Evolutionary conservation across 2,888 invertebrate genomes (phyloP).

Genomic region (Acheta domesticus): DNA sequence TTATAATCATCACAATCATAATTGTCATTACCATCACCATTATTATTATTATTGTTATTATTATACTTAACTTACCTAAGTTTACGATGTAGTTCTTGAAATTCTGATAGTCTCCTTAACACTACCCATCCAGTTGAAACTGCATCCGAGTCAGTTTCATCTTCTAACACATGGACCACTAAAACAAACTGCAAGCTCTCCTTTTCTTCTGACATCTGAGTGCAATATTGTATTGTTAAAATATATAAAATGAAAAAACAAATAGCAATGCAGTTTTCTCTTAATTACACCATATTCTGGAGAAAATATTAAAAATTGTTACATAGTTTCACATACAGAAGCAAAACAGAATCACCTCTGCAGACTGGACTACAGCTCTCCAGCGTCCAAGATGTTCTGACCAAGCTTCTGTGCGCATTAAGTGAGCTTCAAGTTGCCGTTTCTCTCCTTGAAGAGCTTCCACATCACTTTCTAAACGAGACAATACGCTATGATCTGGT

Average conservation of each 20-base stretch:
- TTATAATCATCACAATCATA: no score
- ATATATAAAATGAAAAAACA: no score
- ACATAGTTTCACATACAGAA: background rate
- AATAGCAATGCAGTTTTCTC: background rate
- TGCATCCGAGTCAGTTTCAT: constrained; percentile 56
- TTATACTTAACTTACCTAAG: constrained; percentile 48
- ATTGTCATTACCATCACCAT: no score
- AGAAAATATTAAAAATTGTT: no score
- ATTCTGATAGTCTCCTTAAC: constrained; percentile 54
- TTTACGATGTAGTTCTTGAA: constrained; percentile 79
- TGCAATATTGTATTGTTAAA: constrained; percentile 26
- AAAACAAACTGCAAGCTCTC: constrained; percentile 66
- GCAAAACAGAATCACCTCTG: constrained; percentile 57
- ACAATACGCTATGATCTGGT: constrained; percentile 75
- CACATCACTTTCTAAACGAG: constrained; percentile 77
- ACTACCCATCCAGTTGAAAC: constrained; percentile 68
- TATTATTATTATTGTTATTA: no score
- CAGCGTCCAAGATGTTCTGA: constrained; percentile 84
- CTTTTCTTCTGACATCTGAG: constrained; percentile 35
- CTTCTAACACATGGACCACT: constrained; percentile 71
- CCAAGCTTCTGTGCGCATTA: constrained; percentile 84
- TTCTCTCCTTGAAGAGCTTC: constrained; percentile 78
- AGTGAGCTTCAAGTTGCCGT: constrained; percentile 76
- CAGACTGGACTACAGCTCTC: constrained; percentile 80
- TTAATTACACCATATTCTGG: background rate